phyloP scores from a whole-genome alignment of 2,113 vertebrate genomes.

The Cathartes aura region DNA sequence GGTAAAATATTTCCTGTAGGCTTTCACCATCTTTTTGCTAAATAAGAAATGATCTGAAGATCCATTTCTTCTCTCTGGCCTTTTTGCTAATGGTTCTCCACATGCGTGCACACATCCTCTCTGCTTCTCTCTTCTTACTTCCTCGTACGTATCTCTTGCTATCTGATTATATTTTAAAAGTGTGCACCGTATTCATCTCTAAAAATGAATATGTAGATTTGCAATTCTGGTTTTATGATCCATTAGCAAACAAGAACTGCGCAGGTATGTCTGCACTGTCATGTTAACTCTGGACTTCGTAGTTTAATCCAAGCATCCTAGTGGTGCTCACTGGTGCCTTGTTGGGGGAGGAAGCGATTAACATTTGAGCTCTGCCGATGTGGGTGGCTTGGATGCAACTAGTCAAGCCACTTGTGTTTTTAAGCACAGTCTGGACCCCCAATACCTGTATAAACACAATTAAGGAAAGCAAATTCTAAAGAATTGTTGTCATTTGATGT shows the following conservation, averaged over 20 bases:
- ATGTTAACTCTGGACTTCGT: fast-evolving
- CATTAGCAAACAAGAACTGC: neutral
- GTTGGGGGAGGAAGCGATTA: neutral
- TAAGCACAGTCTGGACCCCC: neutral
- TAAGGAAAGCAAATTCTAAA: neutral
- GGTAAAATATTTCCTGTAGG: neutral
- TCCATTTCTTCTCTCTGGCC: neutral
- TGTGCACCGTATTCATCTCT: neutral
- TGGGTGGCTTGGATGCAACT: neutral
- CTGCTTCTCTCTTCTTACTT: neutral
- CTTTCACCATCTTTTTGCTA: neutral
- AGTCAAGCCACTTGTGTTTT: neutral
- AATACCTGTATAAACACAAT: neutral
- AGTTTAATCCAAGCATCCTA: neutral
- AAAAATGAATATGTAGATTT: neutral
- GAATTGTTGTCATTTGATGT: neutral
- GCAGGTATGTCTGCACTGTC: neutral
- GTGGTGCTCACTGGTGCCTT: neutral
- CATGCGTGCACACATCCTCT: neutral
- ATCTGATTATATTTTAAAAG: neutral
- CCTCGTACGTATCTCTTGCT: neutral
- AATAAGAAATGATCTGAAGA: neutral
- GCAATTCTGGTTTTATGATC: neutral
- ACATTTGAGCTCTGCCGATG: neutral
- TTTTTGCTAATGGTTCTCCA: neutral